These are phyloP conservation scores for Metridium senile DNA, from an alignment of 92 coral and sea anemone species.

Conservation along the genomic window DNA sequence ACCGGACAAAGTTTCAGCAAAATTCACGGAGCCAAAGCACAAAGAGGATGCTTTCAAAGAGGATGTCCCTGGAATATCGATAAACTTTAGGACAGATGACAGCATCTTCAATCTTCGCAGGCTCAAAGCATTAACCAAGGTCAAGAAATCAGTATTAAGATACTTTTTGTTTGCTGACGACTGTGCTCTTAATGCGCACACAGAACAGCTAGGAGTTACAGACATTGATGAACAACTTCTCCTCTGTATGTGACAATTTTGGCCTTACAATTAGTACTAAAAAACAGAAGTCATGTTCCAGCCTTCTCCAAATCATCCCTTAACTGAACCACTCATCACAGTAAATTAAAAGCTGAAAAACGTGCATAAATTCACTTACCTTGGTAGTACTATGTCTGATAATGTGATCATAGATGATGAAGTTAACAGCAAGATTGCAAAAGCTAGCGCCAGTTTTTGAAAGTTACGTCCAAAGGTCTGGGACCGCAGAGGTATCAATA, in stretches of 20 bases:
- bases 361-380: no score
- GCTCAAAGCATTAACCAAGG: conserved; percentile 25
- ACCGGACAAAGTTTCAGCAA: no score
- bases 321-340: background rate
- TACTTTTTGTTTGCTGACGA: no score
- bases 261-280: conserved; percentile 33
- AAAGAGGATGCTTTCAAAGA: conserved; percentile 32
- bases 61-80: background rate
- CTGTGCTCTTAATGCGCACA: no score
- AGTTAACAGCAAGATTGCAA: conserved; percentile 21
- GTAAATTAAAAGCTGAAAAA: conserved; percentile 27
- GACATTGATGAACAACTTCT: no score
- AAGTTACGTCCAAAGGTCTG: no score
- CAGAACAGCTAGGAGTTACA: no score
- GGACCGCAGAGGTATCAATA: no score
- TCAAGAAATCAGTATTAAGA: conserved; percentile 7
- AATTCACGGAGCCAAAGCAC: no score
- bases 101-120: conserved; percentile 43
- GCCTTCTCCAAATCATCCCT: conserved; percentile 23
- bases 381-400: conserved; percentile 31
- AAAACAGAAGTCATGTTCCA: conserved; percentile 42
- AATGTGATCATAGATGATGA: conserved; percentile 36
- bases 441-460: conserved; percentile 43
- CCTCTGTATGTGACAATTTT: conserved; percentile 31
- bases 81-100: conserved; percentile 33